These are phyloP conservation scores for Archaeoteleia sp. DNA, from an alignment of 2,888 invertebrate species.

Conservation along the genomic window DNA sequence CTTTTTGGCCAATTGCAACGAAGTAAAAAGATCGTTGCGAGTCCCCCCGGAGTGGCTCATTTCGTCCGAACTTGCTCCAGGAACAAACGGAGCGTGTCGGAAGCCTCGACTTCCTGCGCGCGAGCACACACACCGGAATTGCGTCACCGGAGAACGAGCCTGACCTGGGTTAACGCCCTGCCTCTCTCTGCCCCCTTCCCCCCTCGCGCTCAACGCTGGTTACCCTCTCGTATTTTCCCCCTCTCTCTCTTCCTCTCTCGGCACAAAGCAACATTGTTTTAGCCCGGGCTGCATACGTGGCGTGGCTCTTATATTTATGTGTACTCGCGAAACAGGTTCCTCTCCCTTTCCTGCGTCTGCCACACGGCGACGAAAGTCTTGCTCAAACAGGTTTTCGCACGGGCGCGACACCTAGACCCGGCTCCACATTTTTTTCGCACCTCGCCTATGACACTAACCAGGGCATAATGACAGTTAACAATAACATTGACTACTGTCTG, in stretches of 20 bases:
- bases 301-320: constrained; percentile 22
- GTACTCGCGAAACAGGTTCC: constrained; percentile 52
- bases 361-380: constrained; percentile 37
- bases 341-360: constrained; percentile 10
- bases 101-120: constrained; percentile 50
- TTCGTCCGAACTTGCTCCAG: constrained; percentile 28
- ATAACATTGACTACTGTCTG: no score
- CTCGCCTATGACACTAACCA: no score
- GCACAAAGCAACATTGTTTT: constrained; percentile 50
- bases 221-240: constrained; percentile 14
- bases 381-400: constrained; percentile 56
- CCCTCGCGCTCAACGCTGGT: constrained; percentile 20
- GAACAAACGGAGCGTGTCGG: constrained; percentile 42
- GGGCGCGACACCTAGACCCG: constrained; percentile 18
- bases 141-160: constrained; percentile 50
- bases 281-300: constrained; percentile 34
- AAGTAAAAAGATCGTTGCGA: no score
- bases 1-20: no score
- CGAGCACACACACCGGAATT: constrained; percentile 48
- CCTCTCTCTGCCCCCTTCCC: constrained; percentile 26
- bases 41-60: no score
- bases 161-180: constrained; percentile 56
- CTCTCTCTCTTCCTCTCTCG: constrained; percentile 22
- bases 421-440: constrained; percentile 32
- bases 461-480: no score